Base-by-base conservation (phyloP, 23 tunicate genomes). In the Ascidia mentula region DNA sequence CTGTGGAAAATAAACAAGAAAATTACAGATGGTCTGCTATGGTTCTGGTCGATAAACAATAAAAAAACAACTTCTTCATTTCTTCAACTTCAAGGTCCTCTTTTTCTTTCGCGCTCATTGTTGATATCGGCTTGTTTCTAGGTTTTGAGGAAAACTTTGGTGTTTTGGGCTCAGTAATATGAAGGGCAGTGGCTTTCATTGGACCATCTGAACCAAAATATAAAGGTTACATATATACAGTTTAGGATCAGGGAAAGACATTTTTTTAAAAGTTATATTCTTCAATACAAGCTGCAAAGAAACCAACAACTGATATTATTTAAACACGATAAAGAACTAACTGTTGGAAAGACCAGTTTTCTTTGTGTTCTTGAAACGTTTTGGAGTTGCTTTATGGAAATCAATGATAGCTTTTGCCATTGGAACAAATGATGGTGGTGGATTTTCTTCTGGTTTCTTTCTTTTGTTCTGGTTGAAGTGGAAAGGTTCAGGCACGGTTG, bases 341-440 rank as follows among this genome's bases (percentile, higher is more conserved):
- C 65, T 28, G 1, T 26, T 26, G 22, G 65, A 26, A 53, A 53
- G 28, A 3, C 12, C 65, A 53, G 12, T 5, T 53, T 53, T 46
- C 26, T 72, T 72, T 18, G 37, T 26, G 22, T n/a, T 38, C 36
- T 38, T 46, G 32, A 36, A 82, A 13, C 86, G 31, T 32, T n/a
- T 38, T 32, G 89, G 85, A 8, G 87, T 77, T 0, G 77, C 72
- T 34, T 45, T 77, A 12, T 88, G 87, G 39, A 88, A 88, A 72
- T 88, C 86, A 15, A 77, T 69, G 24, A 88, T 78, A 0, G 87
- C 92, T 77, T 82, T 82, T 37, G 92, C 92, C 92, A 88, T 88
- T 31, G 92, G 92, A 0, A 82, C 87, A 72, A 88, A 88, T 53
- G 69, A 45, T 8, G 13, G 72, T 37, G 59, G n/a, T 0, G 22